A percentile compares a stretch with the other conserved stretches of the same genome.
These are phyloP conservation scores for Drosophila murphyi DNA, from an alignment of 1,140 invertebrate species.

Conservation along the genomic window DNA sequence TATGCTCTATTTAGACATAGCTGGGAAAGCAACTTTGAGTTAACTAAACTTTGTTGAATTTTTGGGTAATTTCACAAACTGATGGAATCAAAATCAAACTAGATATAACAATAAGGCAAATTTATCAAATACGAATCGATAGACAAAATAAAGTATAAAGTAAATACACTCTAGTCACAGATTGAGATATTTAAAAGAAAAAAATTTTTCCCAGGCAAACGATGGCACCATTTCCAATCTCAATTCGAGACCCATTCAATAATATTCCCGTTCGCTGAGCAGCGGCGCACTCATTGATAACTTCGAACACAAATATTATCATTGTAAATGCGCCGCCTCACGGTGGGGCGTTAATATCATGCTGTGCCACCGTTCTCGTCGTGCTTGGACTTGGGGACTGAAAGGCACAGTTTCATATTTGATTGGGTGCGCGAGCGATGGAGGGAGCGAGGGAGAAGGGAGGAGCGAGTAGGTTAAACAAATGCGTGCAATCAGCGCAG, in stretches of 20 bases:
- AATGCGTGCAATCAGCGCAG: slow-evolving; percentile 83
- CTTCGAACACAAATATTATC: slow-evolving; percentile 82
- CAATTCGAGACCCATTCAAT: slow-evolving; percentile 33
- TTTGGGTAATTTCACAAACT: too few species aligned
- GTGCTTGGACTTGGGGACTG: neutral
- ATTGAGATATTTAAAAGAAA: neutral
- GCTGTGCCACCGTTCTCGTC: slow-evolving; percentile 56
- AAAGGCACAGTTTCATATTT: slow-evolving; percentile 41
- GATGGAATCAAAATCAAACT: too few species aligned
- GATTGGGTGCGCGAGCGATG: slow-evolving; percentile 34
- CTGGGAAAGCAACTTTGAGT: too few species aligned
- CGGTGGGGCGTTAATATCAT: slow-evolving; percentile 82
- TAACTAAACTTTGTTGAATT: too few species aligned
- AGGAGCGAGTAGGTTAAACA: slow-evolving; percentile 64
- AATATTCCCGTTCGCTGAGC: slow-evolving; percentile 25
- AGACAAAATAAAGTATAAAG: neutral
- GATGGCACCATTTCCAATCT: slow-evolving; percentile 9
- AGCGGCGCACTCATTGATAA: slow-evolving; percentile 75
- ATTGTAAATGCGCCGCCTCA: slow-evolving; percentile 83
- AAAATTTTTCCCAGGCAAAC: neutral
- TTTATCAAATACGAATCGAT: too few species aligned
- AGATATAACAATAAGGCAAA: neutral
- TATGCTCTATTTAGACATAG: too few species aligned
- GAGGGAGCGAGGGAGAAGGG: neutral
- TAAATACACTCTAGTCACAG: neutral